These are phyloP conservation scores for Rhamnusium bicolor DNA, from an alignment of 2,888 invertebrate species.

Conservation along the genomic window DNA sequence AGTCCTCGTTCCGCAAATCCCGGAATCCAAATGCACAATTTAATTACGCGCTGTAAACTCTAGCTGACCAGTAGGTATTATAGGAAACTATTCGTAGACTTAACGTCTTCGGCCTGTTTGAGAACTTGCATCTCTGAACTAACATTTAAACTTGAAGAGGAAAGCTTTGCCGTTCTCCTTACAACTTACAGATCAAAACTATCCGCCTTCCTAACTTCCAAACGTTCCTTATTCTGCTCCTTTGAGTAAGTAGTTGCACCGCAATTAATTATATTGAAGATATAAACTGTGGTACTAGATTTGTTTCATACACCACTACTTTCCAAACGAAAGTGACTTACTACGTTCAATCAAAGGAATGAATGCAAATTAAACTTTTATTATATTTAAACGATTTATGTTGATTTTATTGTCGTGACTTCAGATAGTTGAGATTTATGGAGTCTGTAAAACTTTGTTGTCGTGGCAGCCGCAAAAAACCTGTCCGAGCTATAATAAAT, in stretches of 20 bases:
- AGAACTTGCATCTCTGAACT: conserved; percentile 64
- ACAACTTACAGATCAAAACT: conserved; percentile 39
- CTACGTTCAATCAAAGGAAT: neutral
- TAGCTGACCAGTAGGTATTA: conserved; percentile 70
- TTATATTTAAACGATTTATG: conserved; percentile 5
- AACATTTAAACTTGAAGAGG: conserved; percentile 62
- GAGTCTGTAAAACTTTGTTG: neutral
- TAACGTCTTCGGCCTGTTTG: conserved; percentile 66
- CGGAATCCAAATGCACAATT: conserved; percentile 68
- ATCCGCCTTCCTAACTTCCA: conserved; percentile 17
- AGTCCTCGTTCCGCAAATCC: conserved; percentile 58
- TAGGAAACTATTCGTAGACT: conserved; percentile 69
- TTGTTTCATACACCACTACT: conserved; percentile 2
- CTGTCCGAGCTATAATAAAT: neutral
- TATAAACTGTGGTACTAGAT: conserved; percentile 15
- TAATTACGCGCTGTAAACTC: conserved; percentile 67
- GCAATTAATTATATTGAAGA: conserved; percentile 25
- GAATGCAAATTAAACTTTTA: conserved; percentile 6
- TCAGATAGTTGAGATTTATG: neutral
- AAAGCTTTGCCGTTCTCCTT: conserved; percentile 35
- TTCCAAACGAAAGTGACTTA: conserved; percentile 10
- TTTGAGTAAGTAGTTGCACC: conserved; percentile 40
- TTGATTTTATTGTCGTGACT: neutral
- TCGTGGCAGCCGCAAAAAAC: neutral
- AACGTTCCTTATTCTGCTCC: conserved; percentile 42